These are phyloP conservation scores for Diachasma alloeum DNA, from an alignment of 1,140 invertebrate species.

Conservation along the genomic window DNA sequence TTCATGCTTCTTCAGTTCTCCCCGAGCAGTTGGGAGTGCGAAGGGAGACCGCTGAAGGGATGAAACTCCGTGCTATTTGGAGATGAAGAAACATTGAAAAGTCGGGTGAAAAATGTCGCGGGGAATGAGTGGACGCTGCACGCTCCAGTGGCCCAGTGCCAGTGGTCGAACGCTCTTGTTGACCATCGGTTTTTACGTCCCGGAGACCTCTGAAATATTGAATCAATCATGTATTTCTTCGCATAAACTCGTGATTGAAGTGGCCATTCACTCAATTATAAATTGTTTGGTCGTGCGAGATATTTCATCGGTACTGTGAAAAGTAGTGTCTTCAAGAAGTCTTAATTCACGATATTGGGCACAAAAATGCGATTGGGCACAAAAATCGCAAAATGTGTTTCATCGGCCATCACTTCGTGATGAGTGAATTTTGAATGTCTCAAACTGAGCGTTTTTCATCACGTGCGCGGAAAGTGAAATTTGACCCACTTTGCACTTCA, in stretches of 20 bases:
- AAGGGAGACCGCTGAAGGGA: not conserved
- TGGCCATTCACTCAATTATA: not conserved
- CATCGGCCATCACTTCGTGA: too few species aligned
- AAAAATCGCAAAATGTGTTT: too few species aligned
- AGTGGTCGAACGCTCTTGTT: not conserved
- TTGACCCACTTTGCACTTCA: too few species aligned
- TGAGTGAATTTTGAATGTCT: too few species aligned
- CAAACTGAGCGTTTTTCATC: too few species aligned
- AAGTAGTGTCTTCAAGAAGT: too few species aligned
- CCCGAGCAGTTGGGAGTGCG: not conserved
- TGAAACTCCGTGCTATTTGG: not conserved
- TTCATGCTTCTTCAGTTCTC: conserved; percentile 4
- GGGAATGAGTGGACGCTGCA: not conserved
- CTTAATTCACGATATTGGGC: too few species aligned
- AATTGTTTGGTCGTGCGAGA: not conserved
- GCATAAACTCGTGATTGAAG: not conserved
- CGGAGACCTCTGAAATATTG: not conserved
- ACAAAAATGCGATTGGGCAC: too few species aligned
- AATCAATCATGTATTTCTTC: not conserved
- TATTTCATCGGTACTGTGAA: too few species aligned
- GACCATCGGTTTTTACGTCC: not conserved
- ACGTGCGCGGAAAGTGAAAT: too few species aligned
- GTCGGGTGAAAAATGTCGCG: not conserved
- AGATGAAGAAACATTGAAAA: conserved; percentile 1
- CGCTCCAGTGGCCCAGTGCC: not conserved